Evolutionary conservation across 1,140 invertebrate species (phyloP), one percentile per base, ranked within the genome.

Genomic region (Drosophila kurseongensis): DNA sequence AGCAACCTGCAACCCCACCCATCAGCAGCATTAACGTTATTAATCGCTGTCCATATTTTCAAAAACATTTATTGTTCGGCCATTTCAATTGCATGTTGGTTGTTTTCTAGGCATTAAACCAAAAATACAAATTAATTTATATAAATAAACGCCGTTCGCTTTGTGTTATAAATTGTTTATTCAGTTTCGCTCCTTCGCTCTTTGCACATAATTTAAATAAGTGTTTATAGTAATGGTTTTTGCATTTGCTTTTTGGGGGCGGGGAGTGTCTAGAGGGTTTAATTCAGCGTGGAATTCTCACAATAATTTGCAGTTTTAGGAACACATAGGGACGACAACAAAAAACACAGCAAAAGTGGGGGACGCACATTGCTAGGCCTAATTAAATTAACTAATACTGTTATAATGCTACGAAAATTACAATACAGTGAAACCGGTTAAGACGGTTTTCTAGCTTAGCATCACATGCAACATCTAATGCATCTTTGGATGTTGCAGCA

Each of bases 381-480:
- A 88, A 89, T 88, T 89, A 60, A 89, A 89, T 89, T 89, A 89
- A 84, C 84, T 89, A 89, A 89, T 89, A 89, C 84, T 89, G 84
- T 89, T 88, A 83, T 77, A 86, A 80, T 77, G 75, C 84, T 86
- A 85, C 62, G 18, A 54, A 59, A 76, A 76, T 52, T 68, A 76
- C 74, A 76, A 47, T 76, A 67, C 61, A 76, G 42, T 76, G 74
- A 58, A 59, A 72, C 68, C 68, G 58, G 32, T 55, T 27, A 27
- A 74, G 18, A 74, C 51, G 59, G 52, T 42, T 59, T 42, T 55
- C 68, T 71, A 58, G 56, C 68, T 71, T 62, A 71, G 75, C 74
- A 78, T 78, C 75, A 78, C 75, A 78, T 81, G 76, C 85, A 66
- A 89, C 83, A 88, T 57, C 47, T 59, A 41, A 41, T 66, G 62